Percentiles rank a stretch among this genome's conserved stretches.
Evolutionary conservation across 2,888 invertebrate species (phyloP).

Genomic region (Acleris emargana): DNA sequence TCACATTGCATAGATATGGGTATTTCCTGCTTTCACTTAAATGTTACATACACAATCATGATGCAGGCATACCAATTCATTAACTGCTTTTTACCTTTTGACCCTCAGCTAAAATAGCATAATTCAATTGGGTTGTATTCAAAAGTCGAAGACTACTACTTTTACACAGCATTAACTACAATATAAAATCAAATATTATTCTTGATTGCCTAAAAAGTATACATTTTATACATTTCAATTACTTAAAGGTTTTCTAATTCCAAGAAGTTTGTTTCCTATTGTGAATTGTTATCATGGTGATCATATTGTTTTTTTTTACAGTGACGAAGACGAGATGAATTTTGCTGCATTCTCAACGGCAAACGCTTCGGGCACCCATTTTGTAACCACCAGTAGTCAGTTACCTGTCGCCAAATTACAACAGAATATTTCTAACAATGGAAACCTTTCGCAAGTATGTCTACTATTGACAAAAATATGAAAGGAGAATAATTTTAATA

Average conservation of each 20-base stretch:
- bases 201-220: too few species aligned
- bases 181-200: too few species aligned
- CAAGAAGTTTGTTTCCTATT: not conserved
- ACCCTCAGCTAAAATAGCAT: too few species aligned
- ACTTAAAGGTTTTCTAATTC: not conserved
- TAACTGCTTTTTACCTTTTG: too few species aligned
- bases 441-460: constrained; percentile 81
- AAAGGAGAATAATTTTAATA: not conserved
- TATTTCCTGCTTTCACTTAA: constrained; percentile 53
- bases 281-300: too few species aligned
- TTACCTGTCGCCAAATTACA: constrained; percentile 87
- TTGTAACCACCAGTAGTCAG: constrained; percentile 75
- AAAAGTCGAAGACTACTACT: too few species aligned
- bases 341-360: constrained; percentile 87
- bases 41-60: constrained; percentile 30
- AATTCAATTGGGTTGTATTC: too few species aligned
- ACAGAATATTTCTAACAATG: constrained; percentile 85
- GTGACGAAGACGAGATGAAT: constrained; percentile 87
- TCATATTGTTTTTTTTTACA: constrained; percentile 43
- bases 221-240: too few species aligned
- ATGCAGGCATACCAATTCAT: not conserved
- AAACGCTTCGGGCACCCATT: constrained; percentile 81
- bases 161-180: too few species aligned
- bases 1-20: not conserved
- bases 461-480: not conserved